phyloP scores from a whole-genome alignment of 1,140 invertebrate species.

The Cataglyphis hispanica region DNA sequence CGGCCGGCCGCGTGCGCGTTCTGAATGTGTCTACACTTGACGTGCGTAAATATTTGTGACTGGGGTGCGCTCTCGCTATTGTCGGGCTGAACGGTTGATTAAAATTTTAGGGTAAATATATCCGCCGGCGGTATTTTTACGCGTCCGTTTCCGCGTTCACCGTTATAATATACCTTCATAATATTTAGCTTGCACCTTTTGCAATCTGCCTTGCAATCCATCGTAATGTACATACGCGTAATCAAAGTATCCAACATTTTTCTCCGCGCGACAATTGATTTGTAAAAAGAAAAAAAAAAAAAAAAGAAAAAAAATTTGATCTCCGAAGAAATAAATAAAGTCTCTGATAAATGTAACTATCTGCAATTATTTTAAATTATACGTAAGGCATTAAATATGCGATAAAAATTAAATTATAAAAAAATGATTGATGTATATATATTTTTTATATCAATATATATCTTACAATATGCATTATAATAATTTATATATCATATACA shows the following conservation, averaged over 20 bases:
- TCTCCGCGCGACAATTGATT: not conserved
- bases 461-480: not conserved
- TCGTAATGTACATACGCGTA: not conserved
- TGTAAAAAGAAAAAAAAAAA: no score
- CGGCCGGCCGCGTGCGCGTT: conserved; percentile 55
- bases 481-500: not conserved
- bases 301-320: no score
- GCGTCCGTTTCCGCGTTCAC: conserved; percentile 56
- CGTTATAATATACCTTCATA: conserved; percentile 61
- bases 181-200: conserved; percentile 61
- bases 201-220: conserved; percentile 34
- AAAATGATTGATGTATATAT: not conserved
- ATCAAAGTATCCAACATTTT: conserved; percentile 31
- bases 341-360: not conserved
- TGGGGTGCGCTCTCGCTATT: conserved; percentile 60
- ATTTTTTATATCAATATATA: no score
- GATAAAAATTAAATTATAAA: not conserved
- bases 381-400: not conserved
- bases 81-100: conserved; percentile 62
- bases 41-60: conserved; percentile 64
- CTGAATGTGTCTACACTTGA: conserved; percentile 64
- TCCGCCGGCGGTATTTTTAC: conserved; percentile 59
- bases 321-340: no score
- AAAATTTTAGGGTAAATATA: conserved; percentile 65
- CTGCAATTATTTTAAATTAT: conserved; percentile 7